Evolutionary conservation across 2,113 vertebrate genomes (phyloP), one percentile per base, ranked within the genome.

Genomic region (Hypomesus transpacificus): DNA sequence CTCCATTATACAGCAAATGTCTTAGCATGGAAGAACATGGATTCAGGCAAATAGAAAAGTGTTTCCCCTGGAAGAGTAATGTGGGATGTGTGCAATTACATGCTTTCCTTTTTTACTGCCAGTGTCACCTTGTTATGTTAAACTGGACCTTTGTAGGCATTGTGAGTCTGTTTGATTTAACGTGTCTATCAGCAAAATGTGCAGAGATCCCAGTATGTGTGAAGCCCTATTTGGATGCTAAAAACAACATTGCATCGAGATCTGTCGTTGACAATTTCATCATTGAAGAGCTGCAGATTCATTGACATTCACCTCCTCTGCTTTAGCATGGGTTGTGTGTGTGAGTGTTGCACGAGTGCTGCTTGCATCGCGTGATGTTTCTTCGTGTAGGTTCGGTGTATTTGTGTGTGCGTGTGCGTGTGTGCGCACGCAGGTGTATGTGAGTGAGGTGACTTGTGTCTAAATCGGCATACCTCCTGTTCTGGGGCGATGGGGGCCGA

Each of bases 391-490:
- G 24, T 16, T 2, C 4, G 22, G 39, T 56, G 58, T 56, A 21
- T 56, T 46, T 5, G 51, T 34, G 67, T 57, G 52, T 22, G 21
- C 67, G 14, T 69, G 14, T 67, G 51, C 58, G 9, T 68, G 21
- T 73, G 14, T 69, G 14, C 65, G 51, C 62, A 7, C 66, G 16
- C 71, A 7, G 52, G 34, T 69, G 2, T 65, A 26, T 69, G 16
- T 57, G 31, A 34, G 56, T 53, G 66, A 62, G 66, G 39, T 68
- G 22, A 16, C 58, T 39, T 65, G 63, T 26, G 53, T 60, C 70
- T 73, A 74, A 69, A 39, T 58, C 75, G 77, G 74, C 73, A 70
- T 83, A 75, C 69, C 80, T 59, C 78, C 67, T 66, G 68, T 73
- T 80, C 73, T 81, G 16, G 2, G 56, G 75, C 51, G 59, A 56